Conservation (phyloP, 2,888 invertebrate species). For the Piscicola geometra region DNA sequence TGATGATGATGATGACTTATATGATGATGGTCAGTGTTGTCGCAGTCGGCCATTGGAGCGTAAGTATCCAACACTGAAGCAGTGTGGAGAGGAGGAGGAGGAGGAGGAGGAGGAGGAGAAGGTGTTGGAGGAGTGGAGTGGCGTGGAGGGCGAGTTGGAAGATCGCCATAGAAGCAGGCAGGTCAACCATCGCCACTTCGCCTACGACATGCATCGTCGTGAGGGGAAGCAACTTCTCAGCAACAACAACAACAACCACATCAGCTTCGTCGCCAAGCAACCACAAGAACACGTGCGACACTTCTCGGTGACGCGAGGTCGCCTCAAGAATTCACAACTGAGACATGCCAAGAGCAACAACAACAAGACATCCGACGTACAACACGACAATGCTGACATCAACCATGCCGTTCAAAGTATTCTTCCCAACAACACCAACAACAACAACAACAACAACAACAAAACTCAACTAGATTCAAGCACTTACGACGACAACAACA, state of each 20-base stretch:
- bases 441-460: background rate
- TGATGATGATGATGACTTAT: background rate
- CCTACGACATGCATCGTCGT: background rate
- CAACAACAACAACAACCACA: background rate
- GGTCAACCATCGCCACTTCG: background rate
- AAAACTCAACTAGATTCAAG: too few relatives aligned
- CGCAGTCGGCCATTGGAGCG: background rate
- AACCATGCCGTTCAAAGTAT: background rate
- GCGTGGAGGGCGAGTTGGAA: background rate
- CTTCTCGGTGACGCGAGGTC: background rate
- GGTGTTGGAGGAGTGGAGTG: background rate
- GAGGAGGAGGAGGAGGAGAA: background rate
- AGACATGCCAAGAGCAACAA: background rate
- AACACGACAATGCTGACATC: background rate
- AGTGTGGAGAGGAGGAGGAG: background rate
- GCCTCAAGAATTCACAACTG: background rate
- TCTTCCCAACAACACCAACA: slow-evolving; percentile 8
- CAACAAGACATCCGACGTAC: background rate
- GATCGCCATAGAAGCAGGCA: background rate
- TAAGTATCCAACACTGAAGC: background rate
- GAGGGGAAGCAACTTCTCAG: background rate
- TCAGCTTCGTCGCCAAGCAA: background rate
- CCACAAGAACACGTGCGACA: slow-evolving; percentile 3
- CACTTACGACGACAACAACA: too few relatives aligned
- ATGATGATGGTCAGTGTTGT: slow-evolving; percentile 12